Base-by-base conservation (phyloP, 2,888 invertebrate species). In the Tridacna gigas region DNA sequence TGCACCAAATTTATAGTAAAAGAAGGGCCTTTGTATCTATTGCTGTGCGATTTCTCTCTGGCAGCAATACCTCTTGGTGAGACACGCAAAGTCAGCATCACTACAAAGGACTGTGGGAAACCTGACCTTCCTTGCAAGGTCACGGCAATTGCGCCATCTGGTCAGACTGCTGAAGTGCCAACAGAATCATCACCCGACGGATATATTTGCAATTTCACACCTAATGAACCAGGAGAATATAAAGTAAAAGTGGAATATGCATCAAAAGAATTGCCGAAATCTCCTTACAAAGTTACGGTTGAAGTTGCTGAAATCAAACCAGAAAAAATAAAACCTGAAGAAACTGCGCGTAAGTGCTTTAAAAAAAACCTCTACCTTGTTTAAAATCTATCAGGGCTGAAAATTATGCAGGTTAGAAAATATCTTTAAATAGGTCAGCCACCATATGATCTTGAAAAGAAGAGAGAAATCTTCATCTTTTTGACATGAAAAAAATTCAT, bases 131-230 rank as follows among this genome's bases (percentile, higher is more conserved):
- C 88, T 26, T 86, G 88, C 61, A 86, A 79, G 60, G 88, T 90
- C 28, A 91, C 90, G 48, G 93, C 94, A 12, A 90, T 83, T 22
- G 91, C 91, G 18, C 94, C 94, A 3, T 89, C 89, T 74, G 94
- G 94, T 12, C 89, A 93, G 82, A 92, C 96, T 78, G 96, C 97
- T 60, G 97, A 97, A 93, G 97, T 97, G 0, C 97, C 97, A 91
- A 96, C 97, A 25, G 96, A 97, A 91, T 97, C 97, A n/a, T 97
- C 97, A 0, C 96, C 96, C 84, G 97, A 97, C 91, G 97, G 97
- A 47, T 92, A 91, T 83, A 89, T 86, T 12, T 93, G 94, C 69
- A 90, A 91, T 71, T 95, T 95, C 90, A 91, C 92, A 20, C 86
- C 86, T 22, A 76, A 79, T 28, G 77, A 79, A 45, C 83, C 85